Evolutionary conservation across 2,888 invertebrate species (phyloP).

Genomic region (Unio pictorum): DNA sequence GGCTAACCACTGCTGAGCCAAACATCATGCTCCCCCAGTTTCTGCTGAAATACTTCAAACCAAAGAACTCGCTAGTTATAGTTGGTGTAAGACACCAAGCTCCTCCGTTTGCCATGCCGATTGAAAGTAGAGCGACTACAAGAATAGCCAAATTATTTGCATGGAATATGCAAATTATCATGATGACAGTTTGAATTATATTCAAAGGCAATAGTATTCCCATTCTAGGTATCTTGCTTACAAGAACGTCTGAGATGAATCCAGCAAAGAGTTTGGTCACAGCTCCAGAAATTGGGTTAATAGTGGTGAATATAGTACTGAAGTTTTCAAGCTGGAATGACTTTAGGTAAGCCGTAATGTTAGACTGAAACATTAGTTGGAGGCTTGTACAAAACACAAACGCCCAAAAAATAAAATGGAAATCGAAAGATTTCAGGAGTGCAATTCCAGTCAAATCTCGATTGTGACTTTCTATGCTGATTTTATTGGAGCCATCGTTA

Average conservation of each 20-base stretch:
- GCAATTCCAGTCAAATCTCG: constrained; percentile 43
- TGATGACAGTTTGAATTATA: constrained; percentile 42
- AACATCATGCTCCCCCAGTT: constrained; percentile 61
- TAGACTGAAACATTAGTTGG: constrained; percentile 55
- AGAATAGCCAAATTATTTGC: constrained; percentile 44
- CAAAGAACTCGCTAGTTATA: constrained; percentile 59
- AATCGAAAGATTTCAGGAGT: constrained; percentile 45
- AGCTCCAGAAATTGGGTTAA: constrained; percentile 50
- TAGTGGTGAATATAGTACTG: constrained; percentile 49
- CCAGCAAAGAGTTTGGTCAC: constrained; percentile 52
- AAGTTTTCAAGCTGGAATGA: constrained; percentile 48
- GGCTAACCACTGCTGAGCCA: constrained; percentile 52
- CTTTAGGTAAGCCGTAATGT: constrained; percentile 53
- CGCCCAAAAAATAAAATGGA: constrained; percentile 55
- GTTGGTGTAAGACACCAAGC: constrained; percentile 59
- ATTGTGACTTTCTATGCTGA: constrained; percentile 3
- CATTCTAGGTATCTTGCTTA: constrained; percentile 48
- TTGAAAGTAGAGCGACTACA: constrained; percentile 37
- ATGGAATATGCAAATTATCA: constrained; percentile 47
- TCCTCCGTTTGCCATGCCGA: constrained; percentile 56
- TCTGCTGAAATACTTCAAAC: constrained; percentile 53
- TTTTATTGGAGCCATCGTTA: neutral
- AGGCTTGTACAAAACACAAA: constrained; percentile 54
- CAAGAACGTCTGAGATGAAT: constrained; percentile 45
- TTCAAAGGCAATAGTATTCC: constrained; percentile 45